Evolutionary conservation across 2,888 invertebrate species (phyloP).

Genomic region (Eupithecia insigniata): DNA sequence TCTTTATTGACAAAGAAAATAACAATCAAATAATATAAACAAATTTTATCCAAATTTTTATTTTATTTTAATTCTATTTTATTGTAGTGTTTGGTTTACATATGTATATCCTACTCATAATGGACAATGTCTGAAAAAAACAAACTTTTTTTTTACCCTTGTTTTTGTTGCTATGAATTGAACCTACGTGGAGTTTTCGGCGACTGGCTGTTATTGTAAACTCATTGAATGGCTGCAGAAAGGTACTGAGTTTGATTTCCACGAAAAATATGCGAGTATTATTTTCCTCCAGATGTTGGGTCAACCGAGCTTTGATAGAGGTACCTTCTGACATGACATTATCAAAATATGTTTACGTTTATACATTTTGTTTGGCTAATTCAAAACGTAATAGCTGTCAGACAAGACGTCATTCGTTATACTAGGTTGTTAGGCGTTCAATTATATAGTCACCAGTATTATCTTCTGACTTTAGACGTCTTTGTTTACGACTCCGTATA

Average conservation of each 20-base stretch:
- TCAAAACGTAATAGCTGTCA: background rate
- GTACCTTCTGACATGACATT: too few species aligned
- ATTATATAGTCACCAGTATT: too few species aligned
- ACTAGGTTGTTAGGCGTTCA: background rate
- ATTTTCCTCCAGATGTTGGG: background rate
- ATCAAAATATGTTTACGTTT: constrained; percentile 1
- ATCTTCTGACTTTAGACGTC: background rate
- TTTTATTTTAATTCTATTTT: too few species aligned
- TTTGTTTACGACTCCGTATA: background rate
- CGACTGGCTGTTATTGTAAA: too few species aligned
- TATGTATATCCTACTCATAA: too few species aligned
- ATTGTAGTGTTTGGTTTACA: too few species aligned
- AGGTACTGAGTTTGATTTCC: background rate
- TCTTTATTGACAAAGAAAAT: too few species aligned
- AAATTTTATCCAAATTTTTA: too few species aligned
- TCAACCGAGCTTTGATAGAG: background rate
- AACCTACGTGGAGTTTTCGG: background rate
- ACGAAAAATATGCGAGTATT: background rate
- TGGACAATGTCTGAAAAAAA: too few species aligned
- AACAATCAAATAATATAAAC: too few species aligned
- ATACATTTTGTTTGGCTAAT: background rate
- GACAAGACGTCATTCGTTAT: background rate
- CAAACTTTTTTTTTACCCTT: too few species aligned
- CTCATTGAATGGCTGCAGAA: too few species aligned
- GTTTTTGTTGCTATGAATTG: background rate